Conservation (phyloP, 2,888 invertebrate species). For the Stramonita haemastoma region DNA sequence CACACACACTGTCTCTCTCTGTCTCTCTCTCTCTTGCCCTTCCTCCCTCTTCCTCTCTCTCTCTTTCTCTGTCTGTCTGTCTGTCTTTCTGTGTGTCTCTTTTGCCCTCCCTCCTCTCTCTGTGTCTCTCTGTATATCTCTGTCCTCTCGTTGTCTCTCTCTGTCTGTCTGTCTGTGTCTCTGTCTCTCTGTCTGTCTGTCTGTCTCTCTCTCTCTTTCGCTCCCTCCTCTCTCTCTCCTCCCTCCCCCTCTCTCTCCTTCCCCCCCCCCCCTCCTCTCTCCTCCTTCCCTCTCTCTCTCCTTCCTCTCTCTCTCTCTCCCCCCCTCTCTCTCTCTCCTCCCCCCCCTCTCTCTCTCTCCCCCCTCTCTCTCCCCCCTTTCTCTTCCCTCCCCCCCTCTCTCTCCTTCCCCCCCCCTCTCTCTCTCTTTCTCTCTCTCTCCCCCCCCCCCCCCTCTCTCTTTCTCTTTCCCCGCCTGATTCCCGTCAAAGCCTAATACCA, state of each 20-base stretch:
- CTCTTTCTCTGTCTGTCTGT: constrained; percentile 42
- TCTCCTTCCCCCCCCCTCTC: too few species aligned
- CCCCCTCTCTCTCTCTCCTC: constrained; percentile 29
- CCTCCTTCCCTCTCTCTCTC: background rate
- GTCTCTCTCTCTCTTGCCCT: background rate
- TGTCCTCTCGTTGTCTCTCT: too few species aligned
- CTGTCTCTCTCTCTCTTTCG: background rate
- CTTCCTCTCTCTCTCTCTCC: background rate
- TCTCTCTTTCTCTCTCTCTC: too few species aligned
- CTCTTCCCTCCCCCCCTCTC: too few species aligned
- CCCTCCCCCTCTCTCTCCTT: background rate
- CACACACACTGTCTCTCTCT: background rate
- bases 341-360: constrained; percentile 45
- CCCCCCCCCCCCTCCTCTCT: background rate
- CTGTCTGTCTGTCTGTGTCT: background rate
- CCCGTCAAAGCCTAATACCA: too few species aligned
- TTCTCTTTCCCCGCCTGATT: too few species aligned
- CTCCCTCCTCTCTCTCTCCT: background rate
- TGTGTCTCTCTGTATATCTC: background rate
- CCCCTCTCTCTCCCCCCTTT: background rate
- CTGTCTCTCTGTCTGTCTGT: background rate
- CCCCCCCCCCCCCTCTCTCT: too few species aligned
- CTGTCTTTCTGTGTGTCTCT: constrained; percentile 41
- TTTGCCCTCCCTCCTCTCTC: constrained; percentile 41
- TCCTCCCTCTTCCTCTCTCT: background rate